Percentiles rank a stretch among this genome's conserved stretches.
phyloP scores from a whole-genome alignment of 2,888 invertebrate genomes.

The Argynnis bischoffii region DNA sequence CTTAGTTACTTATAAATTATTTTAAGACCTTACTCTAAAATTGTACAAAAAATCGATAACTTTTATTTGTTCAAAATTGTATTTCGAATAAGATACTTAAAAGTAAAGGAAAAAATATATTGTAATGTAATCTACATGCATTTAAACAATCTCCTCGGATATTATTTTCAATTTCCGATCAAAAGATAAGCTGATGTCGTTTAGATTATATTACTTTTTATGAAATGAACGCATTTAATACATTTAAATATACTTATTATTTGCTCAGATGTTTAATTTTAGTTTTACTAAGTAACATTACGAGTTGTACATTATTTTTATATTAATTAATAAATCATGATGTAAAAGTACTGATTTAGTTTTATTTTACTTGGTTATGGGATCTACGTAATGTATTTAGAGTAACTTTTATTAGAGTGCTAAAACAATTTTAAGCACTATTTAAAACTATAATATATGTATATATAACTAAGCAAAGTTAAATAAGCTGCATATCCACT shows the following conservation, averaged over 20 bases:
- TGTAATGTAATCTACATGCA: slow-evolving; percentile 9
- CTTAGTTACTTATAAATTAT: slow-evolving; percentile 33
- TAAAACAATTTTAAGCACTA: too few relatives aligned
- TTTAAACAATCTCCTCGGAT: slow-evolving; percentile 4
- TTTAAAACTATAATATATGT: too few relatives aligned
- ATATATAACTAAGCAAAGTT: too few relatives aligned
- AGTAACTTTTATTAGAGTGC: too few relatives aligned
- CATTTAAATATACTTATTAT: slow-evolving; percentile 23
- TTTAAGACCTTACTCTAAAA: slow-evolving; percentile 13
- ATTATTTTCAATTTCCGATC: slow-evolving; percentile 1
- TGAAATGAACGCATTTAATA: slow-evolving; percentile 20
- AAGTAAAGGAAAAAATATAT: slow-evolving; percentile 11
- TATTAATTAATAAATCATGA: slow-evolving; percentile 64
- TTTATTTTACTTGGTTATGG: slow-evolving; percentile 29
- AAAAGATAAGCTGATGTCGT: not conserved
- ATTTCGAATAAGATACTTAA: slow-evolving; percentile 10
- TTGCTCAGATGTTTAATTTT: slow-evolving; percentile 38
- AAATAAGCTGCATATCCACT: too few relatives aligned
- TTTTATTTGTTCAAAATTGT: slow-evolving; percentile 7
- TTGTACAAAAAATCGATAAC: slow-evolving; percentile 13
- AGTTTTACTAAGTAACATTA: slow-evolving; percentile 39
- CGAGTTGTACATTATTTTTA: slow-evolving; percentile 55
- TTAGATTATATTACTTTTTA: slow-evolving; percentile 3
- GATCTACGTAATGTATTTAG: too few relatives aligned
- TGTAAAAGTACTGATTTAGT: slow-evolving; percentile 39